Percentiles rank a stretch among this genome's conserved stretches.
These are phyloP conservation scores for Pantherophis vulpinus DNA, from an alignment of 2,797 vertebrate species.

Conservation along the genomic window DNA sequence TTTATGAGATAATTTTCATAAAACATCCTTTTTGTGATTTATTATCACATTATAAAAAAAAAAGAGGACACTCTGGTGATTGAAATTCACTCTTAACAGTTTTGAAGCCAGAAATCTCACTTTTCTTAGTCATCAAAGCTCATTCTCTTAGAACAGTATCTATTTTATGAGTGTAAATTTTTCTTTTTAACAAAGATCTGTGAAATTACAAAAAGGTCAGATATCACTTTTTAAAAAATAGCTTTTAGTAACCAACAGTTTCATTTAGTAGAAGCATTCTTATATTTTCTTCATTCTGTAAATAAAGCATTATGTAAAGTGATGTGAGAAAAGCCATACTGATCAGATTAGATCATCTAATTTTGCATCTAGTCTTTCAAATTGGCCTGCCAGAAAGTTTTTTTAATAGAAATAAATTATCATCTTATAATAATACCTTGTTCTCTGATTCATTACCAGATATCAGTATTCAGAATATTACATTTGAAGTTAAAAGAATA, in stretches of 20 bases:
- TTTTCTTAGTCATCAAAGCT: constrained; percentile 40
- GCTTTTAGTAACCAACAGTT: neutral
- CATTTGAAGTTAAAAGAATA: neutral
- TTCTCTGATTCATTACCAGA: neutral
- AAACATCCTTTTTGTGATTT: constrained; percentile 41
- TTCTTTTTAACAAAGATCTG: neutral
- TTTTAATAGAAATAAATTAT: neutral
- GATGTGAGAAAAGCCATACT: neutral
- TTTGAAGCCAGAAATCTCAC: neutral
- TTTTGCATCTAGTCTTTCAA: neutral
- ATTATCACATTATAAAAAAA: constrained; percentile 28
- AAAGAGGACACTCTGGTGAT: constrained; percentile 1
- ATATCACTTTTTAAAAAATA: neutral
- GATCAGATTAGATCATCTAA: neutral
- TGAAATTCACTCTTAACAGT: constrained; percentile 42
- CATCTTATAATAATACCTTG: neutral
- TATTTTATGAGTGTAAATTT: neutral
- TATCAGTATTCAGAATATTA: neutral
- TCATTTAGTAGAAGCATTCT: neutral
- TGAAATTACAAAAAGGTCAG: constrained; percentile 20
- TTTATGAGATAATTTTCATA: constrained; percentile 22
- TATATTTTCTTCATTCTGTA: neutral
- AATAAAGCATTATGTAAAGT: neutral
- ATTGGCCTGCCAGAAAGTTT: neutral
- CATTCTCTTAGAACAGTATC: constrained; percentile 13